Evolutionary conservation across 2,113 vertebrate genomes (phyloP).

Genomic region (Platanista minor): DNA sequence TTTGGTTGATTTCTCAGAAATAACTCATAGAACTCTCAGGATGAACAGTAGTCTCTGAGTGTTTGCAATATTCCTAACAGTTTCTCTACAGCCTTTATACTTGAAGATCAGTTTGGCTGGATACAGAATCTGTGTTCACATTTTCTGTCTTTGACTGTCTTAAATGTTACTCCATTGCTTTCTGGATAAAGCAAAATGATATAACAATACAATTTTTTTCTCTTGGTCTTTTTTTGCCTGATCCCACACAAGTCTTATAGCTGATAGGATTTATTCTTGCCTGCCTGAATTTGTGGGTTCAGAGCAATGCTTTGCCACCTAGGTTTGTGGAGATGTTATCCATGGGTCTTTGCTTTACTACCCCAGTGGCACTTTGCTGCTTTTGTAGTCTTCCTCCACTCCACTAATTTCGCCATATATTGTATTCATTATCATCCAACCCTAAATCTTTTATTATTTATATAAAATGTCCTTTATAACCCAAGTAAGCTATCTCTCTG

Average conservation of each 20-base stretch:
- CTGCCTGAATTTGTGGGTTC: neutral
- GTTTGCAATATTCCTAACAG: neutral
- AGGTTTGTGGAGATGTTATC: neutral
- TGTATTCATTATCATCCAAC: neutral
- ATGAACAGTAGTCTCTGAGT: neutral
- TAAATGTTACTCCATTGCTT: slow-evolving; percentile 1
- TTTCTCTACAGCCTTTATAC: neutral
- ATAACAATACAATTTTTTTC: neutral
- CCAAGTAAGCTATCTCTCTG: neutral
- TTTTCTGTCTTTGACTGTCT: neutral
- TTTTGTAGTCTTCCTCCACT: neutral
- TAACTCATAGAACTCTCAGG: neutral
- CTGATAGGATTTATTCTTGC: neutral
- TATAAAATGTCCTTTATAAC: neutral
- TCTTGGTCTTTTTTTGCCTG: neutral
- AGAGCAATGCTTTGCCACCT: neutral
- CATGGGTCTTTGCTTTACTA: neutral
- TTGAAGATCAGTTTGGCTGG: neutral
- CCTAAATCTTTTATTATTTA: neutral
- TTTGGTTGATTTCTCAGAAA: neutral
- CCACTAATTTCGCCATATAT: neutral
- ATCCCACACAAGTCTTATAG: neutral
- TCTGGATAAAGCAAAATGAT: neutral
- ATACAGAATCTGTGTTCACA: neutral
- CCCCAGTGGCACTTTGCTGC: neutral